Conservation (phyloP, 2,113 vertebrate genomes). For the Ranitomeya imitator region DNA sequence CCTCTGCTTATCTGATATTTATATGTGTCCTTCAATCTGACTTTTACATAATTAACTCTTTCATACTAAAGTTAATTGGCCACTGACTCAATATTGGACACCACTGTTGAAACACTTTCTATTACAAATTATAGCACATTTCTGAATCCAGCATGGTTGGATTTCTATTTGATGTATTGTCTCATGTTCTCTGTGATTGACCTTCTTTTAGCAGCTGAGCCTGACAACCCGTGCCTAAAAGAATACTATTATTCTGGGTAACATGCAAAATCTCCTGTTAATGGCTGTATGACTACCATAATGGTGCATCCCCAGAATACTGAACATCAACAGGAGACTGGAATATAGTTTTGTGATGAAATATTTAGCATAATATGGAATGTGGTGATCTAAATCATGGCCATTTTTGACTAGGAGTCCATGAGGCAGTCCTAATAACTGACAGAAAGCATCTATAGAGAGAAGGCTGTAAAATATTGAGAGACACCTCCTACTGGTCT, state of each 20-base stretch:
- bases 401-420: too few relatives aligned
- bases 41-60: constrained; percentile 26
- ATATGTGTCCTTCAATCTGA: constrained; percentile 46
- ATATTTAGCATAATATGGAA: too few relatives aligned
- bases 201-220: background rate
- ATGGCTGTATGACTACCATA: background rate
- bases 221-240: background rate
- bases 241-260: background rate
- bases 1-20: constrained; percentile 33
- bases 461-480: too few relatives aligned
- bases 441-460: too few relatives aligned
- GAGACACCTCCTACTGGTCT: too few relatives aligned
- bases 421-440: too few relatives aligned
- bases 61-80: background rate
- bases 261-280: background rate
- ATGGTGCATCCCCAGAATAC: background rate
- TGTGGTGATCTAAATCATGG: too few relatives aligned
- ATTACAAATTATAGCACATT: background rate
- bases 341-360: too few relatives aligned
- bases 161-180: background rate
- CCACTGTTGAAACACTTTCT: background rate
- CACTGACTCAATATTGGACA: background rate
- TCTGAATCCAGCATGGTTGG: background rate
- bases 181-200: background rate
- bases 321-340: background rate